Base-by-base conservation (phyloP, 2,888 invertebrate species). In the Ommatoiulus sabulosus region DNA sequence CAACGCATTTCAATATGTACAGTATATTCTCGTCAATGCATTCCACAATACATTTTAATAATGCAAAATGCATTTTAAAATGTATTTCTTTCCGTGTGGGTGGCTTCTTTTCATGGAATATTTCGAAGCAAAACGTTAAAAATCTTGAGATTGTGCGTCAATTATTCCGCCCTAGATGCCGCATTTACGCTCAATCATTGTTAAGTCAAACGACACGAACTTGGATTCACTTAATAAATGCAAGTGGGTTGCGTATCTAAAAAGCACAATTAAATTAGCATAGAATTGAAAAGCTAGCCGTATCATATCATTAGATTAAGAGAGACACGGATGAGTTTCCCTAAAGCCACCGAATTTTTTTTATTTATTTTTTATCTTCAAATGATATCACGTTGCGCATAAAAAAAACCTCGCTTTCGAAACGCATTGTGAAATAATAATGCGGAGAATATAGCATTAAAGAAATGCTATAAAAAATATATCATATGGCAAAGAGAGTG, bases 211-310 rank as follows among this genome's bases (percentile, higher is more conserved):
- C 72, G 24, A 24, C 24, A 72, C 72, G 72, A 72, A 72, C 72
- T 72, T 72, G 72, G 72, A 72, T 72, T 72, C 72, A 12, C 72
- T 72, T 72, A 72, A 24, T 72, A 72, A 24, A 72, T 72, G 10
- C 24, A 72, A 72, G 24, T 72, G 72, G 72, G 72, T 72, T 24
- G 72, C 72, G 72, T 24, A 72, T 72, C 72, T 24, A 72, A 72
- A 72, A 72, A 72, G 20, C 72, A 72, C 72, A 72, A 72, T 72
- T 72, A 72, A 72, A 72, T 72, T 72, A 72, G 24, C 24, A 8
- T 7, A 8, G 24, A 72, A 72, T 72, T 63, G 20, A 72, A 72
- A 35, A 24, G 72, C 12, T 24, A 10, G 72, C 8, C 10, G 24
- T 72, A 20, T n/a, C 8, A 24, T 72, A 72, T 72, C 24, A 72